These are phyloP conservation scores for Oscheius sp. DNA, from an alignment of 1,140 invertebrate species.

Conservation along the genomic window DNA sequence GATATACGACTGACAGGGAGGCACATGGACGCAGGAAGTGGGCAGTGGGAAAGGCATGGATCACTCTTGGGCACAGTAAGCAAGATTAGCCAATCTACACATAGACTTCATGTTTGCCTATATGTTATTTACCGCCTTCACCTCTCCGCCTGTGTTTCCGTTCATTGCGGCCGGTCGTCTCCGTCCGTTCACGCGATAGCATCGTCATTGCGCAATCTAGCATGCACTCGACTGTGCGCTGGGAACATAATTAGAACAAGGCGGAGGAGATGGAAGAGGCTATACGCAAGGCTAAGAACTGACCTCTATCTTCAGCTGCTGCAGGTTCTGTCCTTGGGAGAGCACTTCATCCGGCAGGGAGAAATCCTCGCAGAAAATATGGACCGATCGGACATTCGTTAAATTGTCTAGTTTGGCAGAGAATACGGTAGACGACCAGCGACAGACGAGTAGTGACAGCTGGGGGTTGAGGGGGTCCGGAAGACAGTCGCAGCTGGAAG, in stretches of 20 bases:
- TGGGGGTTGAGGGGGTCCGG: neutral
- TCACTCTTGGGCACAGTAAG: too few relatives aligned
- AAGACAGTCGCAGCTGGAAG: neutral
- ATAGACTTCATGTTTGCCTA: too few relatives aligned
- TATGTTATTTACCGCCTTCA: too few relatives aligned
- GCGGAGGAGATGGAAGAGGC: neutral
- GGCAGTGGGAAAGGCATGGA: too few relatives aligned
- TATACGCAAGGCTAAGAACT: too few relatives aligned
- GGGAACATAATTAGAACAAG: conserved; percentile 9
- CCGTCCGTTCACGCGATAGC: neutral
- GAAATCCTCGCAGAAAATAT: neutral
- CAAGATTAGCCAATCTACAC: too few relatives aligned
- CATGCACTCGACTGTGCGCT: conserved; percentile 12
- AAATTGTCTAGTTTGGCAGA: neutral
- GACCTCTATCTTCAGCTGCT: neutral
- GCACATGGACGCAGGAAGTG: too few relatives aligned
- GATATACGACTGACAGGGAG: too few relatives aligned
- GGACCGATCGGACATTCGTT: neutral
- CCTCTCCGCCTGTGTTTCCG: too few relatives aligned
- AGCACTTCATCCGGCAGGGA: neutral
- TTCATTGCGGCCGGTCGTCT: too few relatives aligned
- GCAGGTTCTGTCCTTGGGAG: neutral
- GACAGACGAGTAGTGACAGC: neutral
- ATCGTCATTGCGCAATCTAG: conserved; percentile 2
- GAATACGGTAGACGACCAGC: neutral